These are phyloP conservation scores for Toxotes lorentzi DNA, from an alignment of 2,797 vertebrate species.

Conservation along the genomic window DNA sequence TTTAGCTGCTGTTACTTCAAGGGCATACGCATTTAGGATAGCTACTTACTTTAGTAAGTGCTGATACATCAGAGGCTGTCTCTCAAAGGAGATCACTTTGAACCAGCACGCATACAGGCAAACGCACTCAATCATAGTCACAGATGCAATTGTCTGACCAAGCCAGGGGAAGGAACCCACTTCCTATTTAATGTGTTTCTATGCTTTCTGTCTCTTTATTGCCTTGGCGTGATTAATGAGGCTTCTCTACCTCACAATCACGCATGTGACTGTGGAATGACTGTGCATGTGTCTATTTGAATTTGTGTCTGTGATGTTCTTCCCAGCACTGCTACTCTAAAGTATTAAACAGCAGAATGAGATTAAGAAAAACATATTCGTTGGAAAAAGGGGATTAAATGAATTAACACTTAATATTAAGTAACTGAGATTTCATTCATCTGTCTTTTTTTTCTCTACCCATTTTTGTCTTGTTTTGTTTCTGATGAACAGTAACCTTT, in stretches of 20 bases:
- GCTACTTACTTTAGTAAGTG: slow-evolving; percentile 52
- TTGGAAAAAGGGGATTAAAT: neutral
- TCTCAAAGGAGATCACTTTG: slow-evolving; percentile 53
- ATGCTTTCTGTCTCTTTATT: slow-evolving; percentile 67
- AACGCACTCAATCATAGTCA: slow-evolving; percentile 72
- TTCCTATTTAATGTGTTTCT: slow-evolving; percentile 71
- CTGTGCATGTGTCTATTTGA: neutral
- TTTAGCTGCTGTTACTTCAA: slow-evolving; percentile 50
- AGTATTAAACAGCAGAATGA: slow-evolving; percentile 4
- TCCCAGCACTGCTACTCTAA: neutral
- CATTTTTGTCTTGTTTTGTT: neutral
- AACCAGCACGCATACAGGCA: slow-evolving; percentile 55
- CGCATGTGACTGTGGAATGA: slow-evolving; percentile 36
- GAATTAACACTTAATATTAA: slow-evolving; percentile 15
- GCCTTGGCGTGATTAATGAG: slow-evolving; percentile 75
- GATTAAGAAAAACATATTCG: neutral
- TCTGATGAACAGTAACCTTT: slow-evolving; percentile 1
- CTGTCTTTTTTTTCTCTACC: neutral
- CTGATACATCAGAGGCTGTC: slow-evolving; percentile 49
- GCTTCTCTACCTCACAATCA: slow-evolving; percentile 30
- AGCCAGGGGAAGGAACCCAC: slow-evolving; percentile 73
- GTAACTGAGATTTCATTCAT: slow-evolving; percentile 1
- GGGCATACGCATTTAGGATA: slow-evolving; percentile 40
- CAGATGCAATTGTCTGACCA: slow-evolving; percentile 68
- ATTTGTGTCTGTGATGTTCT: slow-evolving; percentile 25